These are phyloP conservation scores for Spodoptera littoralis DNA, from an alignment of 2,888 invertebrate genomes.

Conservation along the genomic window DNA sequence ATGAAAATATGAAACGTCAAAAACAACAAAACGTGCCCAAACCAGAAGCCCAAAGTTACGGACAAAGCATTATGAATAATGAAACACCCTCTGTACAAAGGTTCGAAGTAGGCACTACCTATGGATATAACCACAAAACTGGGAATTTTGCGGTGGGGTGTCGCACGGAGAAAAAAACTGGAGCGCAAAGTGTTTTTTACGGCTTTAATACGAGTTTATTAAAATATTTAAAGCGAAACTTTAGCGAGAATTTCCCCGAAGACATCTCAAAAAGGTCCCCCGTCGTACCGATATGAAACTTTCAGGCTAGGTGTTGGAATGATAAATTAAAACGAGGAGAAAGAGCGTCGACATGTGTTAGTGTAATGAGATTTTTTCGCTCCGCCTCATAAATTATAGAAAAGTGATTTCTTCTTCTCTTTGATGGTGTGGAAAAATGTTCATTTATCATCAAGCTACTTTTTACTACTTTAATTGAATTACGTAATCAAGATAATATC, in stretches of 20 bases:
- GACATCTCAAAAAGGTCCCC: constrained; percentile 80
- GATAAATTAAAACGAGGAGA: constrained; percentile 82
- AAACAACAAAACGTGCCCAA: constrained; percentile 77
- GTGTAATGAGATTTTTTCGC: constrained; percentile 68
- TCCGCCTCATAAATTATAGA: constrained; percentile 56
- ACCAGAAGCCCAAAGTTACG: constrained; percentile 75
- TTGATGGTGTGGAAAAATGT: constrained; percentile 12
- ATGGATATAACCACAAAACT: constrained; percentile 66
- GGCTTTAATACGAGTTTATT: constrained; percentile 87
- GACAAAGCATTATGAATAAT: constrained; percentile 88
- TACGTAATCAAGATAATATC: too few relatives aligned
- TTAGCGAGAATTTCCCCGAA: constrained; percentile 86
- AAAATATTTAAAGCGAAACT: constrained; percentile 88
- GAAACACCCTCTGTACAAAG: constrained; percentile 80
- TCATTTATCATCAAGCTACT: constrained; percentile 11
- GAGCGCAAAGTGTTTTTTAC: constrained; percentile 87
- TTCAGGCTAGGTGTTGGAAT: constrained; percentile 77
- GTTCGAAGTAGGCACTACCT: constrained; percentile 57
- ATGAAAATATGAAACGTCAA: constrained; percentile 73
- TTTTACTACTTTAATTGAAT: background rate
- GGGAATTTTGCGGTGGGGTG: constrained; percentile 72
- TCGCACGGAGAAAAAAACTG: constrained; percentile 78
- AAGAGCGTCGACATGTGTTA: constrained; percentile 71
- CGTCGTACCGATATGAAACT: constrained; percentile 73
- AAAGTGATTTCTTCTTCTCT: constrained; percentile 31